These are phyloP conservation scores for Achroia grisella DNA, from an alignment of 1,140 invertebrate species.

Conservation along the genomic window DNA sequence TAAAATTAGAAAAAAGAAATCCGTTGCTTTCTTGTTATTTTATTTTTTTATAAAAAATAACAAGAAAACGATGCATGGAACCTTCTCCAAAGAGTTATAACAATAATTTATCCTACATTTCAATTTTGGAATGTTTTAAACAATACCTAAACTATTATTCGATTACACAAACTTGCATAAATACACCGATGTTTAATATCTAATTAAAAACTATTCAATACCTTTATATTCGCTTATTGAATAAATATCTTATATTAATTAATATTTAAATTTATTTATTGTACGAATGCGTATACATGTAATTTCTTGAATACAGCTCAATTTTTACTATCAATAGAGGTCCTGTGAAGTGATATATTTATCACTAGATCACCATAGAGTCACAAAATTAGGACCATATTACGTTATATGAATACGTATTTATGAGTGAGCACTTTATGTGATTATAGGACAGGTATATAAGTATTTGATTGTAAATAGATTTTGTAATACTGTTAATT, in stretches of 20 bases:
- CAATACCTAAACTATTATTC: constrained; percentile 17
- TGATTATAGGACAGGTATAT: too few species aligned
- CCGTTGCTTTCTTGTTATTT: too few species aligned
- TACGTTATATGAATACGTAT: too few species aligned
- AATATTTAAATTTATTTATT: constrained; percentile 61
- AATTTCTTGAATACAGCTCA: constrained; percentile 57
- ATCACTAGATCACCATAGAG: neutral
- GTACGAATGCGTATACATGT: constrained; percentile 69
- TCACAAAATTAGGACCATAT: neutral
- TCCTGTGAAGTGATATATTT: constrained; percentile 6
- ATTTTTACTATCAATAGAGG: constrained; percentile 15
- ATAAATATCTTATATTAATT: constrained; percentile 40
- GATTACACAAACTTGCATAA: constrained; percentile 23
- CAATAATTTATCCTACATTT: constrained; percentile 9
- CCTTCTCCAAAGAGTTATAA: neutral
- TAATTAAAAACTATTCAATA: constrained; percentile 35
- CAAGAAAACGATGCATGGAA: neutral
- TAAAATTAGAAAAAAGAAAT: too few species aligned
- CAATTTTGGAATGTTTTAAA: constrained; percentile 24
- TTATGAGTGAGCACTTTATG: too few species aligned
- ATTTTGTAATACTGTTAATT: too few species aligned
- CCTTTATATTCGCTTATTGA: constrained; percentile 21
- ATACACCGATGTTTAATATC: constrained; percentile 24
- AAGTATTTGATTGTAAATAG: too few species aligned
- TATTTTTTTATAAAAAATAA: neutral